phyloP scores from a whole-genome alignment of 2,888 invertebrate genomes.

The Agriopis aurantiaria region DNA sequence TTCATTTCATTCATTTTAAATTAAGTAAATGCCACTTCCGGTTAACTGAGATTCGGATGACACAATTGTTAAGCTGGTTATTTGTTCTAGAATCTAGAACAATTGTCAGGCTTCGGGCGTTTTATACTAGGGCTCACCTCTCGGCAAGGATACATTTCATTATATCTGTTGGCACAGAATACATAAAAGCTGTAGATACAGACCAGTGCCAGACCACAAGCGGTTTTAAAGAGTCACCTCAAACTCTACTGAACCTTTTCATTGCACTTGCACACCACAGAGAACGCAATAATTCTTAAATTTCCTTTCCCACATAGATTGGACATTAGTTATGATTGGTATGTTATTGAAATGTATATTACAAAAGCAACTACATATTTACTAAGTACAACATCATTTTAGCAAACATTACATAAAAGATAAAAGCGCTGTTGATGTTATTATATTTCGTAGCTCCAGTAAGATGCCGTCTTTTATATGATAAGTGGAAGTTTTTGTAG shows the following conservation, averaged over 20 bases:
- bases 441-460: too few species aligned
- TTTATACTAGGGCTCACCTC: neutral
- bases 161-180: too few species aligned
- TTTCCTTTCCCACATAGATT: neutral
- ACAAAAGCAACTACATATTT: neutral
- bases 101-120: too few species aligned
- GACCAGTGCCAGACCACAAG: neutral
- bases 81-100: too few species aligned
- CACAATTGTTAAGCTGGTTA: too few species aligned
- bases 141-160: neutral
- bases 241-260: neutral
- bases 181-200: neutral
- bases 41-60: too few species aligned
- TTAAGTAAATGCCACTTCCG: too few species aligned
- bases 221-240: neutral
- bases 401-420: neutral
- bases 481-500: too few species aligned
- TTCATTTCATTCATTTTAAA: too few species aligned
- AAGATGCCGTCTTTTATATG: too few species aligned
- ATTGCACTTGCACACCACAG: neutral
- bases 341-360: constrained; percentile 13
- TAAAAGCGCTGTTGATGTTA: neutral
- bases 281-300: neutral
- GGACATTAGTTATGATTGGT: constrained; percentile 29
- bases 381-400: neutral